These are phyloP conservation scores for Glaucidium brasilianum DNA, from an alignment of 2,113 vertebrate species.

Conservation along the genomic window DNA sequence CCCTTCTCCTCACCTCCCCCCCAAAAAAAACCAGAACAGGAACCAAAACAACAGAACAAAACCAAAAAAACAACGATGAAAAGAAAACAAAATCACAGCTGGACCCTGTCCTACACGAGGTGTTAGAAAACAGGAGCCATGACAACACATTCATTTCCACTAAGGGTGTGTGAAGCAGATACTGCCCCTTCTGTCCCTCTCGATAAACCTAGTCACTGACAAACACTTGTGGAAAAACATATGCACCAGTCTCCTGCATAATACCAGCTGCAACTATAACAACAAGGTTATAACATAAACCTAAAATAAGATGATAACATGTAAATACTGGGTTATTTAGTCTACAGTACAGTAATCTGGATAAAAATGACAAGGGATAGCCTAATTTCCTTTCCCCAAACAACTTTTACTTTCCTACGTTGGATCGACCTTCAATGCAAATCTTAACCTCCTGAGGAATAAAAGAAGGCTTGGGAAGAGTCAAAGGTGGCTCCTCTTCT, in stretches of 20 bases:
- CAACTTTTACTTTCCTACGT: slow-evolving; percentile 90
- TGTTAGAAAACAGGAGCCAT: slow-evolving; percentile 57
- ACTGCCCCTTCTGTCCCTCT: slow-evolving; percentile 57
- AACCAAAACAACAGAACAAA: slow-evolving; percentile 29
- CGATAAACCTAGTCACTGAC: slow-evolving; percentile 59
- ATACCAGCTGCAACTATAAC: slow-evolving; percentile 85
- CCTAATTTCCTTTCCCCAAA: slow-evolving; percentile 70
- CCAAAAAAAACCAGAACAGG: background rate
- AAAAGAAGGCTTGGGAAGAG: slow-evolving; percentile 95
- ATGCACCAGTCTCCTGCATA: slow-evolving; percentile 82
- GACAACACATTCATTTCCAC: slow-evolving; percentile 65
- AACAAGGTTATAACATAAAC: slow-evolving; percentile 88
- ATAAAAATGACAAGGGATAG: slow-evolving; percentile 79
- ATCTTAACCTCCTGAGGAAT: slow-evolving; percentile 98
- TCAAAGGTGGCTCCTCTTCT: slow-evolving; percentile 92
- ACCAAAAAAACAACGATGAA: background rate
- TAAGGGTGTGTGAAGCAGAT: slow-evolving; percentile 57
- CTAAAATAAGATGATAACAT: slow-evolving; percentile 89
- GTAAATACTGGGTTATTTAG: slow-evolving; percentile 91
- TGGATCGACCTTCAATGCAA: slow-evolving; percentile 98
- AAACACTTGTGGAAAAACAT: slow-evolving; percentile 75
- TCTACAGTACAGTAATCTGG: slow-evolving; percentile 93
- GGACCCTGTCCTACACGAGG: slow-evolving; percentile 54
- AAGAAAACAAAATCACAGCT: slow-evolving; percentile 45
- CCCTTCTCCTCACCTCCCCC: slow-evolving; percentile 31